Percentiles rank a stretch among this genome's conserved stretches.
phyloP scores from a whole-genome alignment of 2,888 invertebrate species.

The Parnassius smintheus region DNA sequence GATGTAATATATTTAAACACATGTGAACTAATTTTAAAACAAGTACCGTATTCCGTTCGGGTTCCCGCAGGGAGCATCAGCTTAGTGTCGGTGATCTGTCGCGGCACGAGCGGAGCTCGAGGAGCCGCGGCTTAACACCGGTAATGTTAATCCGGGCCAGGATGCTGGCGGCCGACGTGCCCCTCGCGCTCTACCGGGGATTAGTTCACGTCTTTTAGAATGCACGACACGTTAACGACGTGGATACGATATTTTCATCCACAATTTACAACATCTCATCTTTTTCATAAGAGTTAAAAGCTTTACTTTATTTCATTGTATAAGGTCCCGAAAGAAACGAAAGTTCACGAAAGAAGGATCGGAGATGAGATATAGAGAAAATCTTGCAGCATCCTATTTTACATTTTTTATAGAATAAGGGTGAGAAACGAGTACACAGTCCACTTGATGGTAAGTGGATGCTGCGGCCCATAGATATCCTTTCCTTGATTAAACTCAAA shows the following conservation, averaged over 20 bases:
- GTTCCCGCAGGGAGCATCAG: not conserved
- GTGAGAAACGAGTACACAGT: no score
- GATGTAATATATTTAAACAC: slow-evolving; percentile 5
- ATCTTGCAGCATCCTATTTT: no score
- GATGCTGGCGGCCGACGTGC: slow-evolving; percentile 8
- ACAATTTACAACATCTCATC: not conserved
- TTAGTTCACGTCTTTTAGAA: not conserved
- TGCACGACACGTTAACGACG: not conserved
- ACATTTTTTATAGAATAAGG: no score
- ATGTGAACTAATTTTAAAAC: slow-evolving; percentile 22
- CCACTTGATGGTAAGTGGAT: no score
- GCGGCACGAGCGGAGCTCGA: slow-evolving; percentile 15
- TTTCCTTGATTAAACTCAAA: no score
- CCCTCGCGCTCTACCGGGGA: slow-evolving; percentile 5
- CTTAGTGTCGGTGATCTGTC: not conserved
- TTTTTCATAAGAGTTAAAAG: no score
- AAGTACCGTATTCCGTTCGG: not conserved
- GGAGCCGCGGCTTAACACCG: slow-evolving; percentile 31
- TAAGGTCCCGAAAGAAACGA: no score
- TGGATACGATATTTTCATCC: not conserved
- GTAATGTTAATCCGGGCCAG: slow-evolving; percentile 15
- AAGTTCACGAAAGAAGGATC: no score
- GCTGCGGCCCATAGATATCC: no score
- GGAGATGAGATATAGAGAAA: no score
- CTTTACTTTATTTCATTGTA: no score